Evolutionary conservation across 2,888 invertebrate genomes (phyloP), one percentile per base, ranked within the genome.

Genomic region (Andrena chrysosceles): DNA sequence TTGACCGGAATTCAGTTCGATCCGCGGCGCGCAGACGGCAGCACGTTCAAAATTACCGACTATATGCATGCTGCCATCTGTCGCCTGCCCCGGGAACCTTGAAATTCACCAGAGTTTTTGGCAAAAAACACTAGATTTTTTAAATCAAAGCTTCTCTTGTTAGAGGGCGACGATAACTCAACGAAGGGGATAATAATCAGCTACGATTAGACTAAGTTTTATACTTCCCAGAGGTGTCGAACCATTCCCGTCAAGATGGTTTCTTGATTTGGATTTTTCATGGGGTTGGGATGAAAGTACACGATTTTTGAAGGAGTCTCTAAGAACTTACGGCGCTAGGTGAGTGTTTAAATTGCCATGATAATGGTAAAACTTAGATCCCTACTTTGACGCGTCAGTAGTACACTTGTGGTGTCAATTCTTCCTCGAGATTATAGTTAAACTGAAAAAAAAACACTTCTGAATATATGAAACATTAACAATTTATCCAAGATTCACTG

Each of bases 1-100:
- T 89, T 89, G 89, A 89, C 81, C 86, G 83, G 86, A 85, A 74
- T 87, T 77, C 85, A 90, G 91, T 93, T 93, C 89, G 82, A 82
- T 77, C 70, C 74, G 52, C 49, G 59, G 49, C 82, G 75, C 80
- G 83, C 86, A 91, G 92, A 91, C 88, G 92, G 93, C 93, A 93
- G 93, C 92, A 93, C 93, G 85, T 91, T 88, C 85, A 90, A 89
- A 90, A 92, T 93, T 93, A 93, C 92, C 92, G 93, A 93, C 93
- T 69, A 83, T 76, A 84, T 81, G 59, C 56, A 83, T 91, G 87
- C 89, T 91, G 93, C 93, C 93, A 93, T 93, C 93, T 93, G 71
- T 89, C 64, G 67, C 68, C n/a, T 2, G 1, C 6, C 1, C 0
- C 0, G 16, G 6, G 67, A 87, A 88, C 81, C 42, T 66, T 1